Base-by-base conservation (phyloP, 2,797 vertebrate genomes). In the Liparis tanakae region DNA sequence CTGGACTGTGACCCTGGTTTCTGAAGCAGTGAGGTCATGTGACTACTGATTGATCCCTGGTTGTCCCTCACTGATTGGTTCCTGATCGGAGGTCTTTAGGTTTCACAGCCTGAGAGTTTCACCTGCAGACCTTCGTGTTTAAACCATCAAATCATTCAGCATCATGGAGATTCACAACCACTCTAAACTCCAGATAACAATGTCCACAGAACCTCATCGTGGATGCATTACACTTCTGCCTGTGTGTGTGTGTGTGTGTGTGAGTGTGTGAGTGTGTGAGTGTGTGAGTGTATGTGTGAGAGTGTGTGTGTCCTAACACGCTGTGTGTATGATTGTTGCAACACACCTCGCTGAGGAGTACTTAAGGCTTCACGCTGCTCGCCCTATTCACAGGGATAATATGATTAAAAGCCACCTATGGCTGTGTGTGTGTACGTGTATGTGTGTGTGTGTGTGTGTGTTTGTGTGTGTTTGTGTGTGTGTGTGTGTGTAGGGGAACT, bases 381-480 rank as follows among this genome's bases (percentile, higher is more conserved):
- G 2, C 66, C 69, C 71, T 68, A 37, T 88, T 87, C 74, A 5
- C 81, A 73, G 73, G 78, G 80, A 85, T 90, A 88, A 92, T 87
- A 76, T 89, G 82, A 91, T 91, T 88, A 92, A 84, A 78, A 87
- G 82, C 74, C 80, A 74, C 89, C 88, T 82, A 75, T 66, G 68
- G 87, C 1, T 70, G 55, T 68, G 61, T 76, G 66, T 64, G 67
- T 53, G 54, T 46, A 36, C 56, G 63, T 72, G 74, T 65, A 36
- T 56, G 60, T 74, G 74, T 62, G 41, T 62, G 63, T 74, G 74
- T 65, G 41, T 62, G 20, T 58, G 25, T 36, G 65, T 59, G 60
- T 30, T 46, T 70, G 67, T 76, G 46, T 54, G 74, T 64, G 60
- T 70, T 63, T 36, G 77, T 62, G 33, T 72, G 59, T 65, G 74